These are phyloP conservation scores for Drosophila suboccidentalis DNA, from an alignment of 2,888 invertebrate genomes.

Conservation along the genomic window DNA sequence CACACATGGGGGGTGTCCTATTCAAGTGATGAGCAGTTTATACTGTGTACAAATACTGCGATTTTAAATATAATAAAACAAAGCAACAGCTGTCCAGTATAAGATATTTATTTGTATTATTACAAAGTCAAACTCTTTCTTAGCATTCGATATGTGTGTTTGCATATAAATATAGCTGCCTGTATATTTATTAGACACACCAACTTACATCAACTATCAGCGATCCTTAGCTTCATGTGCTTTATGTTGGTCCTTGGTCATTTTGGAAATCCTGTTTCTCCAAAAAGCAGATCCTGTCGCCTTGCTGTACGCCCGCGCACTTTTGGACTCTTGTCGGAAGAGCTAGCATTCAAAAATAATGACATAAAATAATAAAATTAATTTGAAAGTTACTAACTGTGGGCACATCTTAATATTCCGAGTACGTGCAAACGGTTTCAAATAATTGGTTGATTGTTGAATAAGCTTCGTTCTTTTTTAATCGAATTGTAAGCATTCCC, in stretches of 20 bases:
- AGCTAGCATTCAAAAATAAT: constrained; percentile 38
- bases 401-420: constrained; percentile 25
- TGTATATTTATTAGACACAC: constrained; percentile 1
- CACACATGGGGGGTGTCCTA: no score
- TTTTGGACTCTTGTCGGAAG: constrained; percentile 84
- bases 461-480: constrained; percentile 56
- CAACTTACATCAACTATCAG: background rate
- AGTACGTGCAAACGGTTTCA: constrained; percentile 48
- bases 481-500: constrained; percentile 60
- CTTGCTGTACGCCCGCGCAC: constrained; percentile 89
- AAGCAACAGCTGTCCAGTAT: background rate
- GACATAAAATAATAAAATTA: constrained; percentile 17
- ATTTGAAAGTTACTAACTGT: constrained; percentile 6
- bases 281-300: constrained; percentile 90
- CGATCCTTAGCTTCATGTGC: background rate
- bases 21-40: no score
- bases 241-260: background rate
- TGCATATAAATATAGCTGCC: constrained; percentile 7
- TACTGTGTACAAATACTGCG: no score
- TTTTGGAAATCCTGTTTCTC: constrained; percentile 63
- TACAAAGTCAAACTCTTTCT: constrained; percentile 14
- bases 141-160: constrained; percentile 11
- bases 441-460: constrained; percentile 51
- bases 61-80: no score
- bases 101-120: constrained; percentile 11